A percentile compares a stretch with the other conserved stretches of the same genome.
phyloP scores from a whole-genome alignment of 2,797 vertebrate genomes.

The Crenuchus spilurus region DNA sequence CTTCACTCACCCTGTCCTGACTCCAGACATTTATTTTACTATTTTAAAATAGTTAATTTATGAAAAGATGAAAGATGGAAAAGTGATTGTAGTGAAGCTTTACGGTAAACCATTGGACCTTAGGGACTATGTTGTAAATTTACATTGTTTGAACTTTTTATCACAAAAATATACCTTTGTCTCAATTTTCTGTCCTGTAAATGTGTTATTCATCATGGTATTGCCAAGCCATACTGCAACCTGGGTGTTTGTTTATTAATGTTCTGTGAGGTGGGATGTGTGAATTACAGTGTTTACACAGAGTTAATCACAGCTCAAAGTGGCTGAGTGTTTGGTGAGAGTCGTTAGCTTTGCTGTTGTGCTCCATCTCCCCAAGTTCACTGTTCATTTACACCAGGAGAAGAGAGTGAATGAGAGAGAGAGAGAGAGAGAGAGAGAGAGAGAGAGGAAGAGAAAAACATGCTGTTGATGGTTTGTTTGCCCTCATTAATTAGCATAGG shows the following conservation, averaged over 20 bases:
- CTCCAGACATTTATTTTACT: too few relatives aligned
- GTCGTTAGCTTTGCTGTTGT: slow-evolving; percentile 31
- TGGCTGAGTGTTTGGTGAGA: slow-evolving; percentile 35
- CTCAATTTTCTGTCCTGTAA: too few relatives aligned
- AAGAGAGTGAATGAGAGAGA: slow-evolving; percentile 32
- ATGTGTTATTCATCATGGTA: too few relatives aligned
- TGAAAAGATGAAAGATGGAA: too few relatives aligned
- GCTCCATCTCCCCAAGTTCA: slow-evolving; percentile 30
- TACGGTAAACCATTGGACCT: too few relatives aligned
- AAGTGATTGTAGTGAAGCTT: too few relatives aligned
- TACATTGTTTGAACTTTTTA: too few relatives aligned
- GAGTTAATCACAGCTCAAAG: slow-evolving; percentile 38
- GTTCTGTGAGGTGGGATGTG: not conserved
- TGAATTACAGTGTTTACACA: slow-evolving; percentile 22
- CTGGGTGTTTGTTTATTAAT: not conserved
- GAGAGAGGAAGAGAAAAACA: not conserved
- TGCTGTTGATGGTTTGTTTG: slow-evolving; percentile 62
- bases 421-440: slow-evolving; percentile 12
- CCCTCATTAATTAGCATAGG: slow-evolving; percentile 69
- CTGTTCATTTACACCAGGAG: slow-evolving; percentile 49
- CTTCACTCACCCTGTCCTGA: too few relatives aligned
- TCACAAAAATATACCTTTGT: too few relatives aligned
- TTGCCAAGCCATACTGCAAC: too few relatives aligned
- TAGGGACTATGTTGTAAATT: too few relatives aligned
- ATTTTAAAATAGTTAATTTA: too few relatives aligned